phyloP scores from a whole-genome alignment of 2,113 vertebrate genomes.

The Tetrao urogallus region DNA sequence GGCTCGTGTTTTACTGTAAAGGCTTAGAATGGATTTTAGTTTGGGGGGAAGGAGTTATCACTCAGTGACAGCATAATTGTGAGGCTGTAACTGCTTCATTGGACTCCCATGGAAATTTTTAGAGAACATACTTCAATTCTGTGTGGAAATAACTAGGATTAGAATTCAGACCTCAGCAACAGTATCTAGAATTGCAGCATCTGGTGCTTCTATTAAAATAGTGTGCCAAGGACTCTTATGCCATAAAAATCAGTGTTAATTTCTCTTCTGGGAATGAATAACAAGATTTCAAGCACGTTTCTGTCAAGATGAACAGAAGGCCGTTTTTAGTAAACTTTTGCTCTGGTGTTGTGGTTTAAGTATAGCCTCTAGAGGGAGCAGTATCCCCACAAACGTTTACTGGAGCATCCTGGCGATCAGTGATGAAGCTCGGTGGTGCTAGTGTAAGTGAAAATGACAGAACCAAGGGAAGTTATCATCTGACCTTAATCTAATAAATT shows the following conservation, averaged over 20 bases:
- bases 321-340: too few species aligned
- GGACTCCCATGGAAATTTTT: neutral
- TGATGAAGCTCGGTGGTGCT: accelerated
- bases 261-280: neutral
- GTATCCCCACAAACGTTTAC: neutral
- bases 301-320: neutral
- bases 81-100: neutral
- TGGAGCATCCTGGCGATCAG: neutral
- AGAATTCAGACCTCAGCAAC: neutral
- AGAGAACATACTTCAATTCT: neutral
- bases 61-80: neutral
- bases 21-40: neutral
- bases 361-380: neutral
- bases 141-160: neutral
- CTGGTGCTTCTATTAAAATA: neutral
- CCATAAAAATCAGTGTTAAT: neutral
- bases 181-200: neutral
- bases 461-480: neutral
- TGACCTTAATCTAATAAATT: neutral
- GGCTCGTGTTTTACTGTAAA: neutral
- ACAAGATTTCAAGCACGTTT: neutral
- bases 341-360: accelerated
- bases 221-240: neutral
- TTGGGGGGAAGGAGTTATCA: neutral
- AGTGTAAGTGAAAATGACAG: neutral